These are phyloP conservation scores for Orthosia gracilis DNA, from an alignment of 2,888 invertebrate species.

Conservation along the genomic window DNA sequence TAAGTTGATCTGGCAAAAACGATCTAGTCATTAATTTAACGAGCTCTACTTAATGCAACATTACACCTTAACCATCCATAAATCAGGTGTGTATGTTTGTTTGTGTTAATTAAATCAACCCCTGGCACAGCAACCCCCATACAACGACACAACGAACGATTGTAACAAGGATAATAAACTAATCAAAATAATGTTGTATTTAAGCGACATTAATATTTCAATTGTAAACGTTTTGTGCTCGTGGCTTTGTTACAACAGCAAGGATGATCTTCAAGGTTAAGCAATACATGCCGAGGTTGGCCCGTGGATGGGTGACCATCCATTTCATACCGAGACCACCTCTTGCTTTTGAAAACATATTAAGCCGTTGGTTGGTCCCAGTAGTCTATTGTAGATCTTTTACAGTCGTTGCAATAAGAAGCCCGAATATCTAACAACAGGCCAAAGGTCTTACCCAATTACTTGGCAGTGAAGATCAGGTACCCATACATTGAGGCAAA, in stretches of 20 bases:
- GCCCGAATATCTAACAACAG: no score
- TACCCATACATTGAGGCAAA: no score
- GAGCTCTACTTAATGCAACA: constrained; percentile 25
- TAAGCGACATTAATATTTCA: constrained; percentile 24
- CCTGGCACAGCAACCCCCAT: constrained; percentile 35
- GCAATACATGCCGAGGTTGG: no score
- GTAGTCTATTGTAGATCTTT: not conserved
- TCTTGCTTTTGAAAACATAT: no score
- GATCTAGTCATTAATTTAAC: constrained; percentile 3
- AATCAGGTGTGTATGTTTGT: constrained; percentile 40
- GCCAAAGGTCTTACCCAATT: no score
- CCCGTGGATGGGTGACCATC: no score
- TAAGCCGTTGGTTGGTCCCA: no score
- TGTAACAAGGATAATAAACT: constrained; percentile 24
- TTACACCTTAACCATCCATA: constrained; percentile 36
- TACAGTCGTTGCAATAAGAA: not conserved
- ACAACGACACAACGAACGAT: constrained; percentile 14
- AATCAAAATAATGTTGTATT: constrained; percentile 38
- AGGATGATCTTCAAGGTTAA: not conserved
- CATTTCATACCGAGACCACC: no score
- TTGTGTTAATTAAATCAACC: constrained; percentile 48
- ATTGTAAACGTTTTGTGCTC: not conserved
- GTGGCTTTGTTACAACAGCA: not conserved
- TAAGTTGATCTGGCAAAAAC: not conserved
- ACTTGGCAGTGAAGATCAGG: no score